These are phyloP conservation scores for Gymnarchus niloticus DNA, from an alignment of 2,113 vertebrate species.

Conservation along the genomic window DNA sequence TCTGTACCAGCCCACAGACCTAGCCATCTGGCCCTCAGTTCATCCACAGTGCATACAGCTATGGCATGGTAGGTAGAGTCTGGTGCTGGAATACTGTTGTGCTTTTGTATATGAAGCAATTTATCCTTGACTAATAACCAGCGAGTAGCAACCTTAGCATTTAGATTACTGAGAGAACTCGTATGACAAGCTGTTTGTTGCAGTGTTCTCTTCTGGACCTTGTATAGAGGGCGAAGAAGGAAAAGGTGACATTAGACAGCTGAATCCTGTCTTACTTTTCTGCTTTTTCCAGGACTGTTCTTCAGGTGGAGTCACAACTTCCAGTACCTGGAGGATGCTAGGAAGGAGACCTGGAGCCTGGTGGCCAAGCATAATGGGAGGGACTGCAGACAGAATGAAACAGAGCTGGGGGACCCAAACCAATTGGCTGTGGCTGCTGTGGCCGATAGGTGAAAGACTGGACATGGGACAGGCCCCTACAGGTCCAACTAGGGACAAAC, in stretches of 20 bases:
- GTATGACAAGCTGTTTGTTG: too few species aligned
- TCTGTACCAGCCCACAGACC: slow-evolving; percentile 60
- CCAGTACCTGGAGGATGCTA: slow-evolving; percentile 63
- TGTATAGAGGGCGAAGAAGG: not conserved
- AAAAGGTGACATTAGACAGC: not conserved
- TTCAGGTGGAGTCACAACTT: slow-evolving; percentile 63
- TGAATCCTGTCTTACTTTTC: not conserved
- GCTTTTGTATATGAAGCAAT: not conserved
- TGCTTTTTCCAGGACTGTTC: slow-evolving; percentile 66
- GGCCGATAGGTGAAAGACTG: not conserved
- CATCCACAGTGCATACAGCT: slow-evolving; percentile 79
- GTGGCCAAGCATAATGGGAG: slow-evolving; percentile 30
- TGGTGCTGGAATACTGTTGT: not conserved
- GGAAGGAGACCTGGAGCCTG: slow-evolving; percentile 61
- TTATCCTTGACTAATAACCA: not conserved
- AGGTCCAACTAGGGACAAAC: not conserved
- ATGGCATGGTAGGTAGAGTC: slow-evolving; percentile 66
- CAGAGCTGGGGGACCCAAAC: not conserved
- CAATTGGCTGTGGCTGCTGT: not conserved
- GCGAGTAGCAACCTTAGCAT: not conserved
- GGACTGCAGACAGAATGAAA: not conserved
- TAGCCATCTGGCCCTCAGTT: slow-evolving; percentile 78
- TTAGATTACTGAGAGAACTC: not conserved
- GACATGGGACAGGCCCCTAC: not conserved
- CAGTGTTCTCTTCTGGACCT: not conserved